Percentiles rank a stretch among this genome's conserved stretches.
Conservation (phyloP, 1,140 invertebrate genomes). For the Cydia splendana region DNA sequence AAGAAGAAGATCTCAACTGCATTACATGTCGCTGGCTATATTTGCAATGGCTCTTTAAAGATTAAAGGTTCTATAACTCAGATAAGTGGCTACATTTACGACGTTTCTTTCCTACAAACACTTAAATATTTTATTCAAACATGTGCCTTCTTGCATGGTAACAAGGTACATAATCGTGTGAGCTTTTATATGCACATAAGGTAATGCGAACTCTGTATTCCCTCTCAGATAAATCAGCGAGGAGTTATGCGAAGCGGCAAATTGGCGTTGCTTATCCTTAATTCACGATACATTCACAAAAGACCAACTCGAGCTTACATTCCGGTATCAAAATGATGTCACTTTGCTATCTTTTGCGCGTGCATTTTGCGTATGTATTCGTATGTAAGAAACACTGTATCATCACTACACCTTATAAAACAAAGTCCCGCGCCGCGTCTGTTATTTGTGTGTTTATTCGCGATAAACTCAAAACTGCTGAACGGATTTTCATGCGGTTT, state of each 20-base stretch:
- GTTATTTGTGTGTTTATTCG: no score
- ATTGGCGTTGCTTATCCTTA: neutral
- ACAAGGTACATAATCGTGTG: neutral
- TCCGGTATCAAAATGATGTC: no score
- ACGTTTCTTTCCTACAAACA: neutral
- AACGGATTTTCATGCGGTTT: no score
- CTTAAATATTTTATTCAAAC: neutral
- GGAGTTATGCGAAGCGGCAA: conserved; percentile 11
- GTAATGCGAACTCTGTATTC: neutral
- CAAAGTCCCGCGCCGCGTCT: no score
- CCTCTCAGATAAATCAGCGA: conserved; percentile 11
- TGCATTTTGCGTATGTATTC: no score
- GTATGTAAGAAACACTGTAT: no score
- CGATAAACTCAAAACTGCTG: no score
- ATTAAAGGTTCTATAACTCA: neutral
- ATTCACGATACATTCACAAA: neutral
- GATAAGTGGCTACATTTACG: neutral
- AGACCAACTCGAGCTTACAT: no score
- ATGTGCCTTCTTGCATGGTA: neutral
- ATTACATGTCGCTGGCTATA: neutral
- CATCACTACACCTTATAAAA: no score
- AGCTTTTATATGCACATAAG: neutral
- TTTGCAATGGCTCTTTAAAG: neutral
- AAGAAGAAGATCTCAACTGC: no score
- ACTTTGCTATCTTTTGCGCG: no score